Base-by-base conservation (phyloP, 1,140 invertebrate species). In the Wasmannia auropunctata region DNA sequence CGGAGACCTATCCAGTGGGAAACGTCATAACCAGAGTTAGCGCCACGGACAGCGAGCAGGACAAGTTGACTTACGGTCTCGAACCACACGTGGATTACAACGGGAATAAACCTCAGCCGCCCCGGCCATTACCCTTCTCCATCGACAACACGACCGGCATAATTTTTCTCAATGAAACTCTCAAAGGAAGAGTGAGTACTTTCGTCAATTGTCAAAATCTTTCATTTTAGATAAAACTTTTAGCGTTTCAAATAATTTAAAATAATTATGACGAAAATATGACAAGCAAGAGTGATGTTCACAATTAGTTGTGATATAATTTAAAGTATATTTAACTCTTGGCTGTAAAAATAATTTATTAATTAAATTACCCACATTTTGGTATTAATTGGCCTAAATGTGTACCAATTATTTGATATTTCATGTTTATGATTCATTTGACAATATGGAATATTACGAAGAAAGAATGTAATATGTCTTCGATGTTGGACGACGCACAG, bases 111-210 rank as follows among this genome's bases (percentile, higher is more conserved):
- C 54, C 89, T 25, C 54, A 91, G 69, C 74, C 92, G 16, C 93
- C n/a, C n/a, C n/a, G n/a, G n/a, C n/a, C 95, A 16, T 94, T 96
- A 49, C 97, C 96, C 16, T 98, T 98, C 90, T 94, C 94, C 11
- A 97, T 98, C 69, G 96, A 98, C 92, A 96, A 96, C 49, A 94
- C 95, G 4, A 97, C 96, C 11, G 97, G 97, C 16, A 96, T 96
- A 6, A 96, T 98, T 56, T 96, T 96, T 89, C 94, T 97, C 11
- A 97, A 97, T 76, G 96, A 97, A 74, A 96, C 97, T 3, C 93
- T 98, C 1, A 94, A 95, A 89, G 97, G 96, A 79, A 95, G 96
- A 92, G 97, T 97, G 95, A 96, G 96, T 94, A 4, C 10, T 62
- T 70, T 76, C 37, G 16, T 40, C 37, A 10, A 11, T 1, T n/a